These are phyloP conservation scores for Monarcha castaneiventris DNA, from an alignment of 2,113 vertebrate genomes.

Conservation along the genomic window DNA sequence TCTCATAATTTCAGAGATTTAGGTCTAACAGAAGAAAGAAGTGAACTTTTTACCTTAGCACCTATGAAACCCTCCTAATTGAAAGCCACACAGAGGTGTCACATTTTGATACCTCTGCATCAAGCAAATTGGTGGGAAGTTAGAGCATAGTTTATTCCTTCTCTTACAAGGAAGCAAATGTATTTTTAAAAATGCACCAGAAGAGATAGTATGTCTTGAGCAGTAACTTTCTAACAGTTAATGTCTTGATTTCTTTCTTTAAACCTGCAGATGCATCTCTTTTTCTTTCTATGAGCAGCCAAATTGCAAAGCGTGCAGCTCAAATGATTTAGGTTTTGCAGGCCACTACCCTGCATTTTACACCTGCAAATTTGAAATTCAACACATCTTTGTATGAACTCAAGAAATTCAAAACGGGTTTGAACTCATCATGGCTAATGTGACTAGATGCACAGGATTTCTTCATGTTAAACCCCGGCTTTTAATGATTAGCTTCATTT, in stretches of 20 bases:
- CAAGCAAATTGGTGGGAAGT: not conserved
- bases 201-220: not conserved
- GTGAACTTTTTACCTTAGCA: not conserved
- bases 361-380: not conserved
- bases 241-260: not conserved
- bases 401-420: not conserved
- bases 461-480: not conserved
- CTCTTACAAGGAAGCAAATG: not conserved
- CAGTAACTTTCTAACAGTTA: not conserved
- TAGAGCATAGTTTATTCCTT: not conserved
- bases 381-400: not conserved
- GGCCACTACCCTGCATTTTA: not conserved
- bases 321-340: not conserved
- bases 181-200: not conserved
- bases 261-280: not conserved
- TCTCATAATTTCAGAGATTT: not conserved
- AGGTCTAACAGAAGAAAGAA: not conserved
- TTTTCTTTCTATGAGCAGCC: not conserved
- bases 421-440: not conserved
- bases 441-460: not conserved
- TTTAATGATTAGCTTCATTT: not conserved
- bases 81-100: not conserved
- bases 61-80: not conserved
- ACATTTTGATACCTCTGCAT: not conserved
- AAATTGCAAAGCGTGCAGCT: not conserved